A percentile compares a stretch with the other conserved stretches of the same genome.
phyloP scores from a whole-genome alignment of 2,113 vertebrate species.

The Microcebus tavaratra region DNA sequence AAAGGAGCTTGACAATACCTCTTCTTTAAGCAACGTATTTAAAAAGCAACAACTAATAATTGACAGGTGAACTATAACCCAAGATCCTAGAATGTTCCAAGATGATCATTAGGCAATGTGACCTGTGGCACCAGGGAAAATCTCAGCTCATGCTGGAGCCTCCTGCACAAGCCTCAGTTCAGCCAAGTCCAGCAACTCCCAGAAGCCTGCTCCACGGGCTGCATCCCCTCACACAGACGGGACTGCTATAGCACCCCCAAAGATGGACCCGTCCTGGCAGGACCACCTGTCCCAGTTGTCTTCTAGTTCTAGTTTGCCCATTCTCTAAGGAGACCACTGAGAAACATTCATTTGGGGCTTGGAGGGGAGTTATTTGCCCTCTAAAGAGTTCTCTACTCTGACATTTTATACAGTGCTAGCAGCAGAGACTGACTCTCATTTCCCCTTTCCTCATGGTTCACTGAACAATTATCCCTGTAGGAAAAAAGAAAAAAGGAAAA shows the following conservation, averaged over 20 bases:
- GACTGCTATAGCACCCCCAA: accelerated
- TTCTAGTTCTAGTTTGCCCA: not conserved
- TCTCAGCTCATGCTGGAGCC: not conserved
- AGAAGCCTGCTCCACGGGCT: not conserved
- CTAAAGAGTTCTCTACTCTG: not conserved
- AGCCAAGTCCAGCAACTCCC: no score
- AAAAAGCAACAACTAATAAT: not conserved
- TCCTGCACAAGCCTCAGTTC: not conserved
- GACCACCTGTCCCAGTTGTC: not conserved
- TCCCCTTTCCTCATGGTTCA: not conserved
- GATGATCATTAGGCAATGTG: not conserved
- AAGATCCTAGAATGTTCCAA: not conserved
- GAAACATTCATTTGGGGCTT: not conserved
- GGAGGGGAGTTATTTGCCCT: not conserved
- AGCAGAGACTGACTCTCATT: not conserved
- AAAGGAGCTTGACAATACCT: not conserved
- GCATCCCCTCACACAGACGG: accelerated
- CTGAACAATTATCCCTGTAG: not conserved
- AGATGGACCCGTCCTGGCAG: no score
- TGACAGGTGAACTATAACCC: not conserved
- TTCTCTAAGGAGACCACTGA: not conserved
- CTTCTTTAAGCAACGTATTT: not conserved
- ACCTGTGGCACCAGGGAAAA: not conserved
- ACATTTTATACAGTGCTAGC: not conserved
- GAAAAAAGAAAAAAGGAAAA: not conserved